Conservation (phyloP, 2,888 invertebrate genomes). For the Eristalis arbustorum region DNA sequence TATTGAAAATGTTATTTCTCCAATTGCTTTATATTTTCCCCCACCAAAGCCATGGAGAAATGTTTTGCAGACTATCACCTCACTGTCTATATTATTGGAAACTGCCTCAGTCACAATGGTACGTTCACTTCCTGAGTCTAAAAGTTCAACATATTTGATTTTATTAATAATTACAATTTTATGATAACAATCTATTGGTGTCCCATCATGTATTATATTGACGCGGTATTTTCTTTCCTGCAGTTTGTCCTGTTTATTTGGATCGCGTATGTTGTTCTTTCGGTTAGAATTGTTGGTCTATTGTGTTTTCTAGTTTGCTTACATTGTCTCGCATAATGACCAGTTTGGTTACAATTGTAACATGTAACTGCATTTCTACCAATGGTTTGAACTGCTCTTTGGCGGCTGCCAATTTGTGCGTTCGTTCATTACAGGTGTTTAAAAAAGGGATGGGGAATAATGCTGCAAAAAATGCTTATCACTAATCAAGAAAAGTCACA, state of each 20-base stretch:
- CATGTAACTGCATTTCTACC: no score
- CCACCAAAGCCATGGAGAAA: constrained; percentile 25
- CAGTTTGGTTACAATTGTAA: no score
- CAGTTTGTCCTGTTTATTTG: background rate
- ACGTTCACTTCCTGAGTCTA: no score
- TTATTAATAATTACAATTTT: constrained; percentile 12
- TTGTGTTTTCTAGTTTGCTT: background rate
- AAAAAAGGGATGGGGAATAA: no score
- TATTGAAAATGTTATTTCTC: background rate
- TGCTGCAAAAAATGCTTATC: no score
- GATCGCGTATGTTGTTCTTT: no score
- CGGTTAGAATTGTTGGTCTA: background rate
- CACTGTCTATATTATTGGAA: background rate
- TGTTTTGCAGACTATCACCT: background rate
- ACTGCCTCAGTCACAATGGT: background rate
- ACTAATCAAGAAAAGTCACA: no score
- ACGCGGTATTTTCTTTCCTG: background rate
- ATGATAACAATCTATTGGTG: constrained; percentile 13
- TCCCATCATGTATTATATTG: constrained; percentile 3
- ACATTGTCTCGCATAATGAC: constrained; percentile 17
- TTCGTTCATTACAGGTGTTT: background rate
- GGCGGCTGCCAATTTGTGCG: no score
- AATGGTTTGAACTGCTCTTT: no score
- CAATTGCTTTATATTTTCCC: constrained; percentile 1
- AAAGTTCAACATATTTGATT: background rate